These are phyloP conservation scores for Girardinichthys multiradiatus DNA, from an alignment of 2,113 vertebrate species.

Conservation along the genomic window DNA sequence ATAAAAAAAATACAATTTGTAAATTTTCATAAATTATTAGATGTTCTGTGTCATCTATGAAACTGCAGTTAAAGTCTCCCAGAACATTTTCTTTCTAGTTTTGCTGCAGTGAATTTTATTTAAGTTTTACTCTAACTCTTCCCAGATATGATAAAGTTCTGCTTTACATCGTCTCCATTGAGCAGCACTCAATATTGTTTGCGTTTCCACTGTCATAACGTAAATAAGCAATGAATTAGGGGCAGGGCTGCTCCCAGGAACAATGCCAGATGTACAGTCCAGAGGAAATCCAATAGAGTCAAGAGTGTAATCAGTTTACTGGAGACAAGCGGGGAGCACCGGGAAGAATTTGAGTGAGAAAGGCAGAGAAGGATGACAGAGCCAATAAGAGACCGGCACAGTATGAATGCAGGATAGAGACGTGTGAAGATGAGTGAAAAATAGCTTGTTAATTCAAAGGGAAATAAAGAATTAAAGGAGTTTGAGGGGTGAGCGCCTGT, in stretches of 20 bases:
- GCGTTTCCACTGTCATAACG: constrained; percentile 68
- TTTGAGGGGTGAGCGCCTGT: constrained; percentile 51
- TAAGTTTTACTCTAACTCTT: constrained; percentile 33
- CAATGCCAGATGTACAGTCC: constrained; percentile 73
- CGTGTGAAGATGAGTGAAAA: constrained; percentile 10
- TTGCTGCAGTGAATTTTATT: constrained; percentile 28
- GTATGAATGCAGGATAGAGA: constrained; percentile 19
- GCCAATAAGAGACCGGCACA: constrained; percentile 33
- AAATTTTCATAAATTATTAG: constrained; percentile 34
- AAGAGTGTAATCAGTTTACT: constrained; percentile 73
- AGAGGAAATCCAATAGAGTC: constrained; percentile 75
- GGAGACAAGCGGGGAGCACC: constrained; percentile 44
- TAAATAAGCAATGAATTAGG: constrained; percentile 79
- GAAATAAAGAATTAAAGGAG: background rate
- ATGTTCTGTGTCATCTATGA: constrained; percentile 31
- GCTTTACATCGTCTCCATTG: constrained; percentile 34
- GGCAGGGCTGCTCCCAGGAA: constrained; percentile 63
- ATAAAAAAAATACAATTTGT: constrained; percentile 31
- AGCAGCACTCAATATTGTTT: constrained; percentile 70
- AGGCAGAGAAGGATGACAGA: constrained; percentile 18
- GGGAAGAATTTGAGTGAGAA: constrained; percentile 25
- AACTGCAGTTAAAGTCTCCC: constrained; percentile 22
- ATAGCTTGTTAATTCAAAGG: constrained; percentile 9
- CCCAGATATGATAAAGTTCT: constrained; percentile 11
- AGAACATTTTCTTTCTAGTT: background rate